These are phyloP conservation scores for Osmerus mordax DNA, from an alignment of 2,113 vertebrate genomes.

Conservation along the genomic window DNA sequence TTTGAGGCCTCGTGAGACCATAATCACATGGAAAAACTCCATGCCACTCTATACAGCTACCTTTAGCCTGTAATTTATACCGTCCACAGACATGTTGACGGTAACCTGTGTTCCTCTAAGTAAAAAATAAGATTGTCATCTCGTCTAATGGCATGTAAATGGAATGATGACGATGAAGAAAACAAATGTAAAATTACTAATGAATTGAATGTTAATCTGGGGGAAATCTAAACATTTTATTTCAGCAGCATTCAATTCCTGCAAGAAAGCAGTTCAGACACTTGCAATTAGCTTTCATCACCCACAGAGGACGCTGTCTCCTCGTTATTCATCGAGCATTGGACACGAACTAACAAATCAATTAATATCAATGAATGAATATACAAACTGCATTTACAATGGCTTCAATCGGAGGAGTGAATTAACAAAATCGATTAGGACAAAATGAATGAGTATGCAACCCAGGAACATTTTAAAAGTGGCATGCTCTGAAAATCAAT, in stretches of 20 bases:
- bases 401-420: conserved; percentile 61
- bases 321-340: conserved; percentile 33
- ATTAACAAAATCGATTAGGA: conserved; percentile 62
- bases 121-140: no score
- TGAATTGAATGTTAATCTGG: no score
- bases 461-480: conserved; percentile 51
- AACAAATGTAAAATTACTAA: no score
- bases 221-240: no score
- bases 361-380: conserved; percentile 68
- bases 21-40: neutral
- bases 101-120: no score
- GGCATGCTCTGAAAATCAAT: conserved; percentile 53
- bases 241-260: no score
- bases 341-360: conserved; percentile 56
- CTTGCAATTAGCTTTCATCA: conserved; percentile 35
- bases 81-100: neutral
- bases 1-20: conserved; percentile 12
- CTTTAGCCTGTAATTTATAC: conserved; percentile 25
- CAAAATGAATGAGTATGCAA: conserved; percentile 47
- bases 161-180: no score
- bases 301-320: conserved; percentile 70
- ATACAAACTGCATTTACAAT: conserved; percentile 62
- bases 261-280: neutral
- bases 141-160: no score
- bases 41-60: conserved; percentile 2